Evolutionary conservation across 2,888 invertebrate genomes (phyloP).

Genomic region (Xanthorhoe spadicearia): DNA sequence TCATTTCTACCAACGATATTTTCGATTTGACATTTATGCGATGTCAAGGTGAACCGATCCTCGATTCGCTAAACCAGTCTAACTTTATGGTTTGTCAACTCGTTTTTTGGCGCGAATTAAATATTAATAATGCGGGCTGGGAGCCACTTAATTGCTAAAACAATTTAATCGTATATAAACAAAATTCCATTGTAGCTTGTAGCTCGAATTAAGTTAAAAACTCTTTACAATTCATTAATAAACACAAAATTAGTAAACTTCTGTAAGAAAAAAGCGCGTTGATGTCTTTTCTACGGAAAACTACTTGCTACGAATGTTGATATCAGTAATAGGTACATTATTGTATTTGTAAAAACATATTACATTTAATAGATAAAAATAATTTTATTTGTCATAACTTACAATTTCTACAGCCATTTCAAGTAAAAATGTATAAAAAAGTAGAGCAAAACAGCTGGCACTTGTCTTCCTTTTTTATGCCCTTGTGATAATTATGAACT

Average conservation of each 20-base stretch:
- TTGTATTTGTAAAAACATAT: too few relatives aligned
- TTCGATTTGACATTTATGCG: constrained; percentile 53
- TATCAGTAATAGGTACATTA: not conserved
- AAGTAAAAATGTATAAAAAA: too few relatives aligned
- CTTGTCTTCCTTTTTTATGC: not conserved
- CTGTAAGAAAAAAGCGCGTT: constrained; percentile 17
- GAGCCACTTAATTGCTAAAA: constrained; percentile 1
- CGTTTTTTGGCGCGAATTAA: constrained; percentile 31
- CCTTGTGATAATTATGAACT: constrained; percentile 15
- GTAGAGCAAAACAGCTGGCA: too few relatives aligned
- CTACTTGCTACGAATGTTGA: too few relatives aligned
- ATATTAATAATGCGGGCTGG: constrained; percentile 25
- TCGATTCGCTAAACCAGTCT: constrained; percentile 59
- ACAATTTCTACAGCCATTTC: too few relatives aligned
- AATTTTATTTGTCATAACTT: too few relatives aligned
- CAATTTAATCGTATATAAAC: not conserved
- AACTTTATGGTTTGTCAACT: constrained; percentile 41
- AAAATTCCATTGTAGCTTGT: not conserved
- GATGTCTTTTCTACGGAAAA: constrained; percentile 18
- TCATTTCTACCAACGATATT: constrained; percentile 41
- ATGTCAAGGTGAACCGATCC: constrained; percentile 65
- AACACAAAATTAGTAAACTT: too few relatives aligned
- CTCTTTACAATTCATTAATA: too few relatives aligned
- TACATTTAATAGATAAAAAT: too few relatives aligned
- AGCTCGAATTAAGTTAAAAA: too few relatives aligned